Evolutionary conservation across 2,113 vertebrate species (phyloP).

Genomic region (Orthonyx spaldingii): DNA sequence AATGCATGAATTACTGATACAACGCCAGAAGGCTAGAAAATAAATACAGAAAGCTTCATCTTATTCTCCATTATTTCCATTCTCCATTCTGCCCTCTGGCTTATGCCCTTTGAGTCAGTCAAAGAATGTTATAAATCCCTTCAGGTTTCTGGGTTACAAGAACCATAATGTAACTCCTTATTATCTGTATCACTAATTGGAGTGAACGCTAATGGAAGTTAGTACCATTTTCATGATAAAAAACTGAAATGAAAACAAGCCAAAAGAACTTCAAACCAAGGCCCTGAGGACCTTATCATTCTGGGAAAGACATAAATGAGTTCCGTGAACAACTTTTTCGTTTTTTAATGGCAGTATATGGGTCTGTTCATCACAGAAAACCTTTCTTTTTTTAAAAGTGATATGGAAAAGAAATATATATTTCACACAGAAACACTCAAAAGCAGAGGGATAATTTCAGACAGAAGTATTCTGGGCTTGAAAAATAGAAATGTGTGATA

Average conservation of each 20-base stretch:
- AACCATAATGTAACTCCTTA: neutral
- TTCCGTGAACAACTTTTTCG: neutral
- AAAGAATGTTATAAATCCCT: neutral
- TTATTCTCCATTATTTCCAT: neutral
- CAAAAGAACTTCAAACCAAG: neutral
- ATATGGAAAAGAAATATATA: neutral
- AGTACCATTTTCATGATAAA: neutral
- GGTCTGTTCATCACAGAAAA: neutral
- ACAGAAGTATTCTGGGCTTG: neutral
- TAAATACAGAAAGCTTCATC: neutral
- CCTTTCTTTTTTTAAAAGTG: neutral
- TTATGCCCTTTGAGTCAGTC: neutral
- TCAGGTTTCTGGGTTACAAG: neutral
- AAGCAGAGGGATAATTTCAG: neutral
- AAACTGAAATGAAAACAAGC: neutral
- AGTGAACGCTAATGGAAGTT: neutral
- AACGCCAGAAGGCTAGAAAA: neutral
- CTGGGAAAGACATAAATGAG: neutral
- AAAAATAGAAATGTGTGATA: neutral
- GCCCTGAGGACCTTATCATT: neutral
- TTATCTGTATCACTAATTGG: neutral
- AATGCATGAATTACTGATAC: neutral
- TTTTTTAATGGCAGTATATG: neutral
- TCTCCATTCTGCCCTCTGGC: neutral
- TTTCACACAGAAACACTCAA: neutral